phyloP scores from a whole-genome alignment of 2,113 vertebrate genomes.

The Tyrannus savana region DNA sequence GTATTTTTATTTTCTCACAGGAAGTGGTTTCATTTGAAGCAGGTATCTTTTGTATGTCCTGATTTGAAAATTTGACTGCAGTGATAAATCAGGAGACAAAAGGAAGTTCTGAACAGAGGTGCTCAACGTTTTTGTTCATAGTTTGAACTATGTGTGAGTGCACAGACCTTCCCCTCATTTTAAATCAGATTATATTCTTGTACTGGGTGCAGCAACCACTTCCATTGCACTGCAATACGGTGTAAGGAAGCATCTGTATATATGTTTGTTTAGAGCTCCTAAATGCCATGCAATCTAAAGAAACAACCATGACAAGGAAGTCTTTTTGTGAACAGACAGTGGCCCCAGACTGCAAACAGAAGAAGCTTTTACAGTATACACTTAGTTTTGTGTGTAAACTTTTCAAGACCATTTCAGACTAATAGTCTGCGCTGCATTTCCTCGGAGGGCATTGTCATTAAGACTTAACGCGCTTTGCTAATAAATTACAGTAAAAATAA shows the following conservation, averaged over 20 bases:
- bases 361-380: constrained; percentile 32
- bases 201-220: not conserved
- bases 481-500: constrained; percentile 65
- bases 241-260: not conserved
- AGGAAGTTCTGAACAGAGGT: constrained; percentile 16
- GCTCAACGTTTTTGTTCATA: not conserved
- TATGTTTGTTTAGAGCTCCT: not conserved
- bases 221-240: not conserved
- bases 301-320: constrained; percentile 32
- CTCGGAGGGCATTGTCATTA: constrained; percentile 44
- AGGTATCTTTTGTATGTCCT: not conserved
- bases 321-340: constrained; percentile 39
- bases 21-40: constrained; percentile 34
- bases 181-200: not conserved
- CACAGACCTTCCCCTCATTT: not conserved
- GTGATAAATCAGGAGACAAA: not conserved
- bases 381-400: constrained; percentile 55
- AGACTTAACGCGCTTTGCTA: constrained; percentile 28
- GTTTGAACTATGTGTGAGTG: not conserved
- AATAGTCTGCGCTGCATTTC: constrained; percentile 36
- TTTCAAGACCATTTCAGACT: constrained; percentile 57
- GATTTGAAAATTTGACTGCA: constrained; percentile 19
- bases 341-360: constrained; percentile 40
- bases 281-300: not conserved
- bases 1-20: not conserved